These are phyloP conservation scores for Stomatorhinus ivindoensis DNA, from an alignment of 2,113 vertebrate species.

Conservation along the genomic window DNA sequence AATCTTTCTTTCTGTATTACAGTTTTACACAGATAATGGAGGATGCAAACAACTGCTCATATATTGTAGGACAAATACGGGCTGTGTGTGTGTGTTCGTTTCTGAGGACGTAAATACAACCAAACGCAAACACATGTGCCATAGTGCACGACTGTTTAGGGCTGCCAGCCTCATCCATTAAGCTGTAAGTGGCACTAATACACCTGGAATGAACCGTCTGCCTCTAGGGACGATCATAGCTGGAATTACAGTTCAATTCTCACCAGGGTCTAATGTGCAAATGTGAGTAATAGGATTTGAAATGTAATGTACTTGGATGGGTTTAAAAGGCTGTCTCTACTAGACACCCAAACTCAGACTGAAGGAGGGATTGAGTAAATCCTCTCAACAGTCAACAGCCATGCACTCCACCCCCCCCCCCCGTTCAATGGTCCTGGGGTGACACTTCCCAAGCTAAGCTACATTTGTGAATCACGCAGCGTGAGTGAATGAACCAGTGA, in stretches of 20 bases:
- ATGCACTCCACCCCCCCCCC: background rate
- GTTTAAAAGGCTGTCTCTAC: background rate
- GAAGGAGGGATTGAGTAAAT: background rate
- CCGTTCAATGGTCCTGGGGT: background rate
- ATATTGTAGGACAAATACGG: background rate
- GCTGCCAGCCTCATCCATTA: background rate
- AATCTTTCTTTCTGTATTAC: background rate
- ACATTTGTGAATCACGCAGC: background rate
- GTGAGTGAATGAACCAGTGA: background rate
- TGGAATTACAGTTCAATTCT: background rate
- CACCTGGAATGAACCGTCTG: background rate
- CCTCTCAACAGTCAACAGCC: background rate
- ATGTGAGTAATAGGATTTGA: slow-evolving; percentile 19
- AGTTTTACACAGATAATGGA: background rate
- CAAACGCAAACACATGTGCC: background rate
- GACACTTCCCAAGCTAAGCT: background rate
- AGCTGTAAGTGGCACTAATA: background rate
- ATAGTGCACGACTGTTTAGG: background rate
- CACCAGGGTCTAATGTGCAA: background rate
- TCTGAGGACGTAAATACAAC: background rate
- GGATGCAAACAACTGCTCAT: background rate
- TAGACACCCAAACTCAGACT: background rate
- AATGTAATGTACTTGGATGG: slow-evolving; percentile 8
- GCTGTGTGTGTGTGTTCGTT: background rate
- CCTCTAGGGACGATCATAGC: background rate